Percentiles rank a stretch among this genome's conserved stretches.
Evolutionary conservation across 2,797 vertebrate genomes (phyloP).

Genomic region (Enteromius unitaeniatus): DNA sequence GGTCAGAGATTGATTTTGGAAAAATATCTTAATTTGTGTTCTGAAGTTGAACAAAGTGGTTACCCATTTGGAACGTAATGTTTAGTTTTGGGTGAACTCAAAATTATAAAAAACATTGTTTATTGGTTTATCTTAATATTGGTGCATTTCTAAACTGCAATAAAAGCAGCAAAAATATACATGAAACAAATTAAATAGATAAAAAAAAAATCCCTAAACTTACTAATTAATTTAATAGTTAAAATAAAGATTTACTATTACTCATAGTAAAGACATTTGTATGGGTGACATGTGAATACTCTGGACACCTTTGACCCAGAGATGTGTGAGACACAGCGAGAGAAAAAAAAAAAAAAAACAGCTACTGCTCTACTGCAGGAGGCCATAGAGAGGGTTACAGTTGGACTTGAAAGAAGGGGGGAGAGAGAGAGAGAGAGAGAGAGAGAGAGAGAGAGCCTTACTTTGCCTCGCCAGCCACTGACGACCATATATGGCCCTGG

Average conservation of each 20-base stretch:
- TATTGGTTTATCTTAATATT: background rate
- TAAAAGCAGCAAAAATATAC: background rate
- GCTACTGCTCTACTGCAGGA: slow-evolving; percentile 80
- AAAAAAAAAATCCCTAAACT: too few relatives aligned
- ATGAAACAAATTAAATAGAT: background rate
- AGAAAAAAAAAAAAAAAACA: slow-evolving; percentile 62
- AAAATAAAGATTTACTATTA: background rate
- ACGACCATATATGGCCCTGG: slow-evolving; percentile 94
- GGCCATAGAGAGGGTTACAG: slow-evolving; percentile 75
- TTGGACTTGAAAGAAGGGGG: background rate
- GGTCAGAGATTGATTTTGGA: background rate
- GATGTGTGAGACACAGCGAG: background rate
- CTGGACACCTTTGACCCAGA: background rate
- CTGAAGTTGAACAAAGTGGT: background rate
- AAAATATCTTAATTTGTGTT: background rate
- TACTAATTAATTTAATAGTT: background rate
- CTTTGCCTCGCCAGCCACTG: slow-evolving; percentile 67
- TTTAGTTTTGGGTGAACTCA: background rate
- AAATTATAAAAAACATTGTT: background rate
- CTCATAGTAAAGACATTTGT: background rate
- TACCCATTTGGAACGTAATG: background rate
- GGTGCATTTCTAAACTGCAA: background rate
- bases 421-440: too few relatives aligned
- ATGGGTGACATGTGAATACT: background rate
- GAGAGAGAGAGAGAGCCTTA: slow-evolving; percentile 48